phyloP scores from a whole-genome alignment of 2,888 invertebrate species.

The Parochlus steinenii region DNA sequence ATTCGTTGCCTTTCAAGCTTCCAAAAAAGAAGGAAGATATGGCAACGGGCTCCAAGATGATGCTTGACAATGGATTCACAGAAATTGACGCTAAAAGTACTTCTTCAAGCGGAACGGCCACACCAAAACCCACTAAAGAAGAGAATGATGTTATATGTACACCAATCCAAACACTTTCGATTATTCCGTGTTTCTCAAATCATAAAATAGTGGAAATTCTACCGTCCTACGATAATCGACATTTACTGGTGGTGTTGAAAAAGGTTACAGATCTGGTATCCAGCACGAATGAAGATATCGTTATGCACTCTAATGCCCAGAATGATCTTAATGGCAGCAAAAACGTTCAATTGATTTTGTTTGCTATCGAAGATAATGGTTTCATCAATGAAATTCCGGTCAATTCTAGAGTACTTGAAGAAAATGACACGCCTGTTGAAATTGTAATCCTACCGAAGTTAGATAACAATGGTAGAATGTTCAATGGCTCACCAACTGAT shows the following conservation, averaged over 20 bases:
- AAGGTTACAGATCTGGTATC: conserved; percentile 29
- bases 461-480: conserved; percentile 26
- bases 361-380: conserved; percentile 14
- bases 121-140: conserved; percentile 26
- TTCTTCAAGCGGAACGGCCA: conserved; percentile 9
- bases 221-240: conserved; percentile 50
- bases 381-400: conserved; percentile 40
- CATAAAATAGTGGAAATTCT: conserved; percentile 39
- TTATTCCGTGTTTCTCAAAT: conserved; percentile 36
- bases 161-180: conserved; percentile 40
- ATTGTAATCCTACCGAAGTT: conserved; percentile 46
- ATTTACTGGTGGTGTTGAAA: conserved; percentile 41
- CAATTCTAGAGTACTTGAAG: conserved; percentile 40
- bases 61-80: too few species aligned
- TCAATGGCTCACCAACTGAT: conserved; percentile 14
- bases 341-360: conserved; percentile 14
- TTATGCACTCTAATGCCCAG: conserved; percentile 3
- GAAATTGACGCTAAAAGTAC: too few species aligned
- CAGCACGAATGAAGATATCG: conserved; percentile 27
- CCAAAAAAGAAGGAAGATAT: conserved; percentile 3
- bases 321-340: conserved; percentile 1
- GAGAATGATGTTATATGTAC: conserved; percentile 29
- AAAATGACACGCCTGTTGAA: conserved; percentile 50
- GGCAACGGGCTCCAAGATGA: conserved; percentile 11
- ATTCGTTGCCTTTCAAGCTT: conserved; percentile 4